Percentiles rank a stretch among this genome's conserved stretches.
These are phyloP conservation scores for Hypsopygia costalis DNA, from an alignment of 2,888 invertebrate genomes.

Conservation along the genomic window DNA sequence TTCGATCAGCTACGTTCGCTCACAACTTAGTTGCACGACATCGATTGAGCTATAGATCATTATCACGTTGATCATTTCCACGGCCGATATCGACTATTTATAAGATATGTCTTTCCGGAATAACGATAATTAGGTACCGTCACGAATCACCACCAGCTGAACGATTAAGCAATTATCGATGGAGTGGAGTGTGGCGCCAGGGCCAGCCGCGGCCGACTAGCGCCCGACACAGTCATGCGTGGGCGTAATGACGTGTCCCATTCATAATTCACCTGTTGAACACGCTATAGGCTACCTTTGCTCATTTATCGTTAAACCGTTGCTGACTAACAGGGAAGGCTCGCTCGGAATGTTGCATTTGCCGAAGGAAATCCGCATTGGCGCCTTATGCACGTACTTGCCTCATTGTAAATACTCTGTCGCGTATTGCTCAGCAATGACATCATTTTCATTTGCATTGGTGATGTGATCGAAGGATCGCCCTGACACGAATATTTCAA, in stretches of 20 bases:
- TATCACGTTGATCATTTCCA: neutral
- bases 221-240: slow-evolving; percentile 17
- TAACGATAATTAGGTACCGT: slow-evolving; percentile 18
- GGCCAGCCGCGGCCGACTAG: slow-evolving; percentile 23
- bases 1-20: neutral
- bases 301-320: slow-evolving; percentile 49
- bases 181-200: slow-evolving; percentile 23
- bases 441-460: slow-evolving; percentile 60
- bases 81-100: neutral
- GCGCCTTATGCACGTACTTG: slow-evolving; percentile 57
- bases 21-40: slow-evolving; percentile 10
- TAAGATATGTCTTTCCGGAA: slow-evolving; percentile 9
- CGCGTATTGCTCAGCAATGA: slow-evolving; percentile 46
- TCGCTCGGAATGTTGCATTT: slow-evolving; percentile 67
- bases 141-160: slow-evolving; percentile 18
- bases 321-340: slow-evolving; percentile 59
- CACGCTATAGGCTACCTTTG: slow-evolving; percentile 43
- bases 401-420: slow-evolving; percentile 38
- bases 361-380: slow-evolving; percentile 74
- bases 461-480: slow-evolving; percentile 40
- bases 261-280: slow-evolving; percentile 63
- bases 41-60: slow-evolving; percentile 13
- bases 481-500: slow-evolving; percentile 10
- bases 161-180: slow-evolving; percentile 22
- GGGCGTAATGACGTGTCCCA: slow-evolving; percentile 55